phyloP scores from a whole-genome alignment of 2,113 vertebrate genomes.

The Paradoxurus hermaphroditus region DNA sequence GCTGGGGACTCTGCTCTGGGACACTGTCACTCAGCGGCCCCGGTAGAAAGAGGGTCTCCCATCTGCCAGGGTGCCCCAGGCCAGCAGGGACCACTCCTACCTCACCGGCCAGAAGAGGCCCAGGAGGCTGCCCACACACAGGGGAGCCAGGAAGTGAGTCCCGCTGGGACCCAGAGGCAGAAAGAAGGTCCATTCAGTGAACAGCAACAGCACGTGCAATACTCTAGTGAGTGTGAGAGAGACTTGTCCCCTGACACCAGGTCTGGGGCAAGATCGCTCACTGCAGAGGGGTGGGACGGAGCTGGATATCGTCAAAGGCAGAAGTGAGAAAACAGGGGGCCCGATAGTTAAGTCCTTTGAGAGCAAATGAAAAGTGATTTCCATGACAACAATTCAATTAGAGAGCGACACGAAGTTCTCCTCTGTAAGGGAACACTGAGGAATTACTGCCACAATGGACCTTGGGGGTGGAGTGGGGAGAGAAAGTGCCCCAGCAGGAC shows the following conservation, averaged over 20 bases:
- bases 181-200: rapidly evolving
- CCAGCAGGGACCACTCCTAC: background rate
- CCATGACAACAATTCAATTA: conserved; percentile 83
- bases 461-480: background rate
- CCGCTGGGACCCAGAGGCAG: rapidly evolving
- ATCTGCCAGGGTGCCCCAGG: rapidly evolving
- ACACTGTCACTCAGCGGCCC: background rate
- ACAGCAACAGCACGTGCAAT: rapidly evolving
- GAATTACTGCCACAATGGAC: conserved; percentile 40
- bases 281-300: rapidly evolving
- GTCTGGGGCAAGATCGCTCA: rapidly evolving
- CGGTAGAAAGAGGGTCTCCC: background rate
- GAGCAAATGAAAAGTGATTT: conserved; percentile 77
- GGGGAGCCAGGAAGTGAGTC: background rate
- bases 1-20: too few relatives aligned
- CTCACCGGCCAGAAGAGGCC: background rate
- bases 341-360: conserved; percentile 48
- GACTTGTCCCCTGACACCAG: background rate
- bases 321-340: conserved; percentile 33
- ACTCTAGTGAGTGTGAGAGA: rapidly evolving
- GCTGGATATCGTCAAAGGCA: background rate
- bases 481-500: background rate
- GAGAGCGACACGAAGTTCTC: conserved; percentile 45
- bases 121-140: rapidly evolving
- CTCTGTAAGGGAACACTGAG: conserved; percentile 28